phyloP scores from a whole-genome alignment of 2,113 vertebrate species.

The Podiceps cristatus region DNA sequence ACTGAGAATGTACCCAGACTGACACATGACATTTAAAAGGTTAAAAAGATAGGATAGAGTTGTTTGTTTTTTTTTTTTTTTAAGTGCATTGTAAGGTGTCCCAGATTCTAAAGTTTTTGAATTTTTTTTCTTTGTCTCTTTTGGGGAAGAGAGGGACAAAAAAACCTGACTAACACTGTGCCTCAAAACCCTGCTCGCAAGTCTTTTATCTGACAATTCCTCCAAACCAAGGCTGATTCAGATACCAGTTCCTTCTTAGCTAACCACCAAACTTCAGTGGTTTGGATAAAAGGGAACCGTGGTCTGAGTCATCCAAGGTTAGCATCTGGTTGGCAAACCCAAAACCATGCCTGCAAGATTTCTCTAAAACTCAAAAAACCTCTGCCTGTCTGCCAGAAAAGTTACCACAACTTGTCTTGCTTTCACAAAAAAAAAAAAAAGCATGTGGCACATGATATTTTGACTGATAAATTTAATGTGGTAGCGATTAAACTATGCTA shows the following conservation, averaged over 20 bases:
- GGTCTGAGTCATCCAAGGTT: conserved; percentile 45
- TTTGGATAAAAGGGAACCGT: conserved; percentile 53
- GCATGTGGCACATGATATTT: neutral
- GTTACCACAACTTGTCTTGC: neutral
- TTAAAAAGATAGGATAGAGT: neutral
- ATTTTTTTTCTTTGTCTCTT: neutral
- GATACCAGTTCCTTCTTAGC: conserved; percentile 44
- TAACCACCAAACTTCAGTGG: conserved; percentile 50
- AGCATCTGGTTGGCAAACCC: conserved; percentile 31
- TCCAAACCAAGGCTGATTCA: conserved; percentile 39
- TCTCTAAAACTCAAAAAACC: neutral
- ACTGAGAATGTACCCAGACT: neutral
- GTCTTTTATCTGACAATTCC: conserved; percentile 21
- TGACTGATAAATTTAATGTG: conserved; percentile 26
- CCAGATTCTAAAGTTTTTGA: neutral
- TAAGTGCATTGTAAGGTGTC: neutral
- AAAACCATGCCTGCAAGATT: conserved; percentile 32
- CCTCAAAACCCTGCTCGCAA: neutral
- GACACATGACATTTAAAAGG: neutral
- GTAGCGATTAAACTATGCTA: neutral
- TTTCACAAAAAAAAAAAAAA: neutral
- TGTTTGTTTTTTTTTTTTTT: neutral
- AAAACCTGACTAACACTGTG: neutral
- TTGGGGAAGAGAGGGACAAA: neutral
- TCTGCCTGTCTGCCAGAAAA: neutral